Conservation (phyloP, 2,888 invertebrate species). For the Meganola albula region DNA sequence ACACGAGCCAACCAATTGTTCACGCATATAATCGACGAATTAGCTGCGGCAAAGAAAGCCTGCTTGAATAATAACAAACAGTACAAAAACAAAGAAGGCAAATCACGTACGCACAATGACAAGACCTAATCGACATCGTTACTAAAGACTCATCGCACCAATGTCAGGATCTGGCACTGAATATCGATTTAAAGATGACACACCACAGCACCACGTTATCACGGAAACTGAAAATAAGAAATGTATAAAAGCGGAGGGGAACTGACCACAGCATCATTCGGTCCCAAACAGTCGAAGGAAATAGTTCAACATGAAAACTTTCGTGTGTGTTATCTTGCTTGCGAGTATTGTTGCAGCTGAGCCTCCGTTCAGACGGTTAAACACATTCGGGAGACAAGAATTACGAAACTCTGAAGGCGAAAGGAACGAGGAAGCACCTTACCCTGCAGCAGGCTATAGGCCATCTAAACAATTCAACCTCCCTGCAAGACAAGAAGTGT, state of each 20-base stretch:
- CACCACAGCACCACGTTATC: slow-evolving; percentile 65
- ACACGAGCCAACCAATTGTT: slow-evolving; percentile 26
- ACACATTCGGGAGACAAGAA: slow-evolving; percentile 52
- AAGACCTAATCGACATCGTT: slow-evolving; percentile 63
- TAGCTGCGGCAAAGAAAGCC: slow-evolving; percentile 30
- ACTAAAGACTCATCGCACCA: slow-evolving; percentile 66
- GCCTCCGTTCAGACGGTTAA: slow-evolving; percentile 53
- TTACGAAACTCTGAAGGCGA: slow-evolving; percentile 26
- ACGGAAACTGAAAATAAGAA: slow-evolving; percentile 47
- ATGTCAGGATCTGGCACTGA: slow-evolving; percentile 60
- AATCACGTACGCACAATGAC: slow-evolving; percentile 67
- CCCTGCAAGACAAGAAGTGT: slow-evolving; percentile 49
- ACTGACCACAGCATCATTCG: slow-evolving; percentile 59
- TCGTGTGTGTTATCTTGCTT: slow-evolving; percentile 50
- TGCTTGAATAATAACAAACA: slow-evolving; percentile 63
- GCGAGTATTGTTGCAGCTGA: slow-evolving; percentile 53
- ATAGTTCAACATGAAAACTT: slow-evolving; percentile 48
- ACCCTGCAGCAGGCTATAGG: slow-evolving; percentile 57
- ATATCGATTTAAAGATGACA: slow-evolving; percentile 65
- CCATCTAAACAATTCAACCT: slow-evolving; percentile 56
- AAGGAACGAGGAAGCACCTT: slow-evolving; percentile 45
- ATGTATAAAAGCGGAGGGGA: slow-evolving; percentile 53
- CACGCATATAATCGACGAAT: slow-evolving; percentile 41
- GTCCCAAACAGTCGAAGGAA: slow-evolving; percentile 44
- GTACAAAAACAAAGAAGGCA: slow-evolving; percentile 35